Base-by-base conservation (phyloP, 2,888 invertebrate species). In the Hemistola chrysoprasaria region DNA sequence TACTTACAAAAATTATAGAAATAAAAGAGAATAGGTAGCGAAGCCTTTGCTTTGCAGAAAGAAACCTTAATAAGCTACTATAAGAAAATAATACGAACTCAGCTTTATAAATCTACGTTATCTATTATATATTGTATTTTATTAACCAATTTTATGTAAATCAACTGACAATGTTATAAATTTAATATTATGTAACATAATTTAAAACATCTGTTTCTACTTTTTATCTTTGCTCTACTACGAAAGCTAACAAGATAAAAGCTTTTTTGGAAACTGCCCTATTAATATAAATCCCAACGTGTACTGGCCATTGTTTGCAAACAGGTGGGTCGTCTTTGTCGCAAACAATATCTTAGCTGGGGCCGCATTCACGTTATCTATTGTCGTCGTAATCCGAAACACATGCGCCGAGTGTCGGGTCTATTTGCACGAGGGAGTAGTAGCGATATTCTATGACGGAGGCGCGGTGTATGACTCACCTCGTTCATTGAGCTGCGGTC, bases 401-500 rank as follows among this genome's bases (percentile, higher is more conserved):
- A 79, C 63, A 66, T 78, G 79, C 60, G 57, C 50, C 42, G 50
- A 53, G 56, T 79, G 79, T 75, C 80, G 63, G 59, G 50, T 85
- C 82, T 84, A 81, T 56, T 24, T 37, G 63, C 46, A 42, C 49
- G 54, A 47, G 51, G 62, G 55, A 39, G 65, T 75, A 75, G 78
- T 80, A 78, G 72, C 73, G 69, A 77, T 16, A 16, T 65, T 84
- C 83, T 82, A 60, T 83, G 85, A 59, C 62, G 84, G 79, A 79
- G 80, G 83, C 78, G 79, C 80, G 82, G 81, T 74, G 82, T 66
- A 76, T 88, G 87, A 87, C 77, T 86, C 86, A 87, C 74, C 76
- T 67, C 72, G 72, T 75, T 71, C 78, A 78, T 78, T 78, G 78
- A 78, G 76, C 62, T 65, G 59, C 60, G 70, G 81, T 78, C 85